Evolutionary conservation across 2,113 vertebrate genomes (phyloP), one percentile per base, ranked within the genome.

Genomic region (Pyrgilauda ruficollis): DNA sequence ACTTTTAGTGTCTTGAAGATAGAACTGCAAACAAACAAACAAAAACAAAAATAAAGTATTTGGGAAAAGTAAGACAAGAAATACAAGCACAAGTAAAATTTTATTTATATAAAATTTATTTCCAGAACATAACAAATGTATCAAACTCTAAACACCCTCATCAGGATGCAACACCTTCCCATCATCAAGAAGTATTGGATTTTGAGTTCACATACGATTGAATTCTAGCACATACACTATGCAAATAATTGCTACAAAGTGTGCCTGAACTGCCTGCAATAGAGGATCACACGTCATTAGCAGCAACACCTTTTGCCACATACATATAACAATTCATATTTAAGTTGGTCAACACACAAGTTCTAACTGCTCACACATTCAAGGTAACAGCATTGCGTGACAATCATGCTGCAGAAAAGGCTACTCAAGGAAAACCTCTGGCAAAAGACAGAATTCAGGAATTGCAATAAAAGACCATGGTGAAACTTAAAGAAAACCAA

Each of bases 1-100:
- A 98, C 99, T 99, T 97, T 99, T 99, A 97, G 99, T 99, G 98
- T 99, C 99, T 98, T 99, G 99, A 96, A 99, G 98, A 97, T 99
- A 99, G 97, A 99, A 99, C 99, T 99, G 98, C 24, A 91, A 98
- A 84, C 96, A 97, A 91, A 15, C 9, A 53, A 96, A 58, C 18
- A 85, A 62, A 88, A 55, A 64, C 4, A 58, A 35, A 3, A 74
- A 27, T 92, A 68, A 89, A 44, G 8, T 33, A 72, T 27, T 33
- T 47, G n/a, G 13, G 37, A 68, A 79, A 78, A 85, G 19, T 19
- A 83, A 30, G 44, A 33, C 6, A 83, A 77, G 35, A 74, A 87
- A 84, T 9, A 13, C 4, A 84, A 84, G 26, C 13, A 58, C 15
- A 18, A 43, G 9, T 56, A 84, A 74, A 90, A 62, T n/a, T 72